Conservation (phyloP, 1,140 invertebrate species). For the Oedothorax gibbosus region DNA sequence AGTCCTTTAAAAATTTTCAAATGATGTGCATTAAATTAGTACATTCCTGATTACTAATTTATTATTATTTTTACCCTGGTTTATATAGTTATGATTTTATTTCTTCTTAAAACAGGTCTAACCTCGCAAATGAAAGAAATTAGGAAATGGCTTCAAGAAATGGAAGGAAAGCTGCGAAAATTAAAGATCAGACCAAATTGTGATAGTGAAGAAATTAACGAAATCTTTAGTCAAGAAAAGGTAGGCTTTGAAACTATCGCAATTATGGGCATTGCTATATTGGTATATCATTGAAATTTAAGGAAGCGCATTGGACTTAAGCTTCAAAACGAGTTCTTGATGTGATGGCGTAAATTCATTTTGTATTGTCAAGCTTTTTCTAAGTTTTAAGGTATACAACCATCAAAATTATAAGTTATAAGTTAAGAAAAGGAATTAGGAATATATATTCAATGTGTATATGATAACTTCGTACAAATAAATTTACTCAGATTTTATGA, state of each 20-base stretch:
- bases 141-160: constrained; percentile 24
- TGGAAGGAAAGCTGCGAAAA: constrained; percentile 5
- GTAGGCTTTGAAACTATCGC: background rate
- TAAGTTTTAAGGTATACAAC: too few species aligned
- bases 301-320: too few species aligned
- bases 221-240: constrained; percentile 30
- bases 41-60: background rate
- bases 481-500: too few species aligned
- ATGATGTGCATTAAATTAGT: background rate
- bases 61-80: background rate
- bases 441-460: too few species aligned
- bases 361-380: too few species aligned
- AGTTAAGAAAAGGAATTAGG: too few species aligned
- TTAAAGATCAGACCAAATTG: constrained; percentile 3
- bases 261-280: too few species aligned
- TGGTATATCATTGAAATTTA: too few species aligned
- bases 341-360: too few species aligned
- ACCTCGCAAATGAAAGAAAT: constrained; percentile 10
- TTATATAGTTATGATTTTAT: background rate
- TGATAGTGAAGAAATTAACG: constrained; percentile 1
- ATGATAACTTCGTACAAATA: too few species aligned
- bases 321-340: too few species aligned
- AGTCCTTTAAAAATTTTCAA: background rate
- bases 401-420: too few species aligned
- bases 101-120: background rate